Base-by-base conservation (phyloP, 2,113 vertebrate species). In the Dolichallabes microphthalmus region DNA sequence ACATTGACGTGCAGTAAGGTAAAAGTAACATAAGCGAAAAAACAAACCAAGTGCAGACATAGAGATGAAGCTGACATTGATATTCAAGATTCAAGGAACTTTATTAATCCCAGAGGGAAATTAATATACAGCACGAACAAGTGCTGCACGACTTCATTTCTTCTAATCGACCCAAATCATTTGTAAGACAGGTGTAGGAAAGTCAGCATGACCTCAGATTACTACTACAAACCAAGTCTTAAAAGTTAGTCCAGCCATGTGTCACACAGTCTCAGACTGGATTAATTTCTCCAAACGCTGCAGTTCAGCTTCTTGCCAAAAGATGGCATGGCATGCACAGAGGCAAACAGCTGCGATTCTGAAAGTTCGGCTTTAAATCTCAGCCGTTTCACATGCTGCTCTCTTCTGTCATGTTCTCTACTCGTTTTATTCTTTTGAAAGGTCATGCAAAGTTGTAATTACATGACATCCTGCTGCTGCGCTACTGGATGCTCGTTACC, bases 301-400 rank as follows among this genome's bases (percentile, higher is more conserved):
- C 73, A 84, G 17, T 84, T 78, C 45, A 30, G 45, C 58, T 1
- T 22, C 60, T 84, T 22, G 50, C 81, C 87, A 88, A 76, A 83
- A 83, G 87, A 86, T 83, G 87, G 87, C 80, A 53, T 64, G 64
- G 61, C 32, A 11, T 82, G 27, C 61, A 85, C 73, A 87, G 39
- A 69, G 27, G 39, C 78, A 84, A 76, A 0, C 74, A 2, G n/a
- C 68, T 22, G 2, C 27, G 3, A 55, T 84, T 30, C 60, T 10
- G 12, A 83, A 75, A 69, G 22, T 74, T 60, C 39, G 30, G 35
- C n/a, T 55, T 35, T 3, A 66, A 19, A 77, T 52, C 71, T 75
- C 15, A 1, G 1, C 22, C 22, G 45, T 60, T 57, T 52, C 35
- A 75, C 25, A 57, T 6, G 53, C 12, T 58, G 68, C 22, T 82